Conservation (phyloP, 1,140 invertebrate species). For the Acromyrmex echinatior region DNA sequence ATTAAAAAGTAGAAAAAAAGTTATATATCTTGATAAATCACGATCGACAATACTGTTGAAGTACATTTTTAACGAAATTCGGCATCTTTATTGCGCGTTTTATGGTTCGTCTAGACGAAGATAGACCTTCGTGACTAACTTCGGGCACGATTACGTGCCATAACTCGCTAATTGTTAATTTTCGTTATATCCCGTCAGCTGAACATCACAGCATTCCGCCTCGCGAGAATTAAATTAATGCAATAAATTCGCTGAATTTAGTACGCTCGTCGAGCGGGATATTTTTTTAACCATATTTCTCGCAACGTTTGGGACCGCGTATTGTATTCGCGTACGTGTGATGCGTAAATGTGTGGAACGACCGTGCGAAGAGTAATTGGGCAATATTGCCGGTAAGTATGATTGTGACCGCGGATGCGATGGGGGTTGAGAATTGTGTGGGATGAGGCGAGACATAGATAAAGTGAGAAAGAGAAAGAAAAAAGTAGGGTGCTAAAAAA, state of each 20-base stretch:
- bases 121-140: background rate
- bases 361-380: slow-evolving; percentile 69
- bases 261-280: slow-evolving; percentile 71
- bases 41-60: background rate
- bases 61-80: background rate
- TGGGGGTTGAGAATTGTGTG: slow-evolving; percentile 46
- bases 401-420: slow-evolving; percentile 53
- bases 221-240: slow-evolving; percentile 48
- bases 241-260: slow-evolving; percentile 76
- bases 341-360: slow-evolving; percentile 62
- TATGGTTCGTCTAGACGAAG: background rate
- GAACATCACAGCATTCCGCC: background rate
- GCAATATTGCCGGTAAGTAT: slow-evolving; percentile 55
- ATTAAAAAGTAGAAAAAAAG: background rate
- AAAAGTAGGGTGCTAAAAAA: slow-evolving; percentile 15
- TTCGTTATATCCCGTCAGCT: slow-evolving; percentile 10
- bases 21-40: background rate
- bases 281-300: slow-evolving; percentile 58
- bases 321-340: slow-evolving; percentile 53
- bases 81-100: background rate
- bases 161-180: slow-evolving; percentile 54
- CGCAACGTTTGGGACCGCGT: slow-evolving; percentile 31
- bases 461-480: slow-evolving; percentile 31
- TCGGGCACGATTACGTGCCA: background rate
- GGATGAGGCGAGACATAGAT: slow-evolving; percentile 17